Conservation (phyloP, 2,797 vertebrate genomes). For the Pterois miles region DNA sequence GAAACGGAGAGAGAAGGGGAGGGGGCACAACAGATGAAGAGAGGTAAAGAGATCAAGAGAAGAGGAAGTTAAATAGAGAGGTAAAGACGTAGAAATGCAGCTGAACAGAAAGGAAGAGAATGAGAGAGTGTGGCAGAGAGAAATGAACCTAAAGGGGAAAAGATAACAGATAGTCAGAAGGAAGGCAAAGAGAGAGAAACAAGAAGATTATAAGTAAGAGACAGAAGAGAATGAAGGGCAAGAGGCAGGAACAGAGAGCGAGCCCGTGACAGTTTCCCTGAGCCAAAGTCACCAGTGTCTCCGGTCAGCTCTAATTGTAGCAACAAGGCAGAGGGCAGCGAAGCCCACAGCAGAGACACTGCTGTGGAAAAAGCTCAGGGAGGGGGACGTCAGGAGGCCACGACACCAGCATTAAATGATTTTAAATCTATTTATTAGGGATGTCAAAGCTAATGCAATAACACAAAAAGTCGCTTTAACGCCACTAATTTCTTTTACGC, state of each 20-base stretch:
- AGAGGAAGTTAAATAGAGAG: background rate
- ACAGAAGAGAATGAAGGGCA: background rate
- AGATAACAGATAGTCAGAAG: background rate
- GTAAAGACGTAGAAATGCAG: background rate
- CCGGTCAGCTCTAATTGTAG: conserved; percentile 57
- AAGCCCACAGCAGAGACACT: conserved; percentile 4
- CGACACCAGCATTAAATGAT: background rate
- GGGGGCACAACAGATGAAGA: background rate
- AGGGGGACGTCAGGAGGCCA: background rate
- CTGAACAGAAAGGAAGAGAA: background rate
- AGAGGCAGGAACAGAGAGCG: background rate
- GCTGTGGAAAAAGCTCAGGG: conserved; percentile 51
- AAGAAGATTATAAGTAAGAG: background rate
- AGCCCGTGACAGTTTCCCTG: background rate
- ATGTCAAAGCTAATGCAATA: too few relatives aligned
- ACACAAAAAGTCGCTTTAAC: too few relatives aligned
- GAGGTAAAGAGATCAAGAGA: background rate
- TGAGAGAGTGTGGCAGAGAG: background rate
- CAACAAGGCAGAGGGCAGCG: conserved; percentile 19
- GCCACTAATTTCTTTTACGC: too few relatives aligned
- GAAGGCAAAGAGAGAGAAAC: background rate
- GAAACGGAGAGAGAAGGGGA: background rate
- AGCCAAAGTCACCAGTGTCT: conserved; percentile 42
- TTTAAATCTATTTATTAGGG: background rate
- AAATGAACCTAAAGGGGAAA: background rate